phyloP scores from a whole-genome alignment of 2,113 vertebrate species.

The Pontoporia blainvillei region DNA sequence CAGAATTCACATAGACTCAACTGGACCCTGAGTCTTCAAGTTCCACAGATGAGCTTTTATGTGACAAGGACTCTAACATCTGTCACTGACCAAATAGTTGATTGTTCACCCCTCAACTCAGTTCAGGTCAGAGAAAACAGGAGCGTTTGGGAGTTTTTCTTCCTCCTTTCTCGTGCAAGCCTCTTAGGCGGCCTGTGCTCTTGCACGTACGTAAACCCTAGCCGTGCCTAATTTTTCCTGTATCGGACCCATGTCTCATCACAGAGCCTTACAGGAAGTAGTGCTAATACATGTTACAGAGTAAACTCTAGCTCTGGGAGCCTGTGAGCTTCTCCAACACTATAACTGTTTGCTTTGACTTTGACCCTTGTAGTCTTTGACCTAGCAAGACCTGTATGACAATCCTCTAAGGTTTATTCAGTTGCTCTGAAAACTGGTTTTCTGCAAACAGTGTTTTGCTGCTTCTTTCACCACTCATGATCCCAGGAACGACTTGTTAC shows the following conservation, averaged over 20 bases:
- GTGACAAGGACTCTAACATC: not conserved
- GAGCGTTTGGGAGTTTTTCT: not conserved
- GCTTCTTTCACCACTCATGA: not conserved
- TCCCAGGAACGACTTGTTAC: constrained; percentile 45
- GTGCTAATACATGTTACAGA: not conserved
- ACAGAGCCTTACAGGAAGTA: not conserved
- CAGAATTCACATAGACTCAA: not conserved
- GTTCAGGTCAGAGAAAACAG: not conserved
- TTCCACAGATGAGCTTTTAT: not conserved
- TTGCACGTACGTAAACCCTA: not conserved
- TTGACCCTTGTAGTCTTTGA: not conserved
- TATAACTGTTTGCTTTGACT: not conserved
- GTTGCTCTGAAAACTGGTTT: constrained; percentile 19
- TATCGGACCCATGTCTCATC: not conserved
- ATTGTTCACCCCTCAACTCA: not conserved
- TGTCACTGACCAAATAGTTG: not conserved
- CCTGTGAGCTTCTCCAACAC: not conserved
- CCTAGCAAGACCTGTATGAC: not conserved
- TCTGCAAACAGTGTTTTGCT: not conserved
- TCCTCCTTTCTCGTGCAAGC: not conserved
- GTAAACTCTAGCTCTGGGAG: not conserved
- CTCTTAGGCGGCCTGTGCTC: not conserved
- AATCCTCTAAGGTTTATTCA: not conserved
- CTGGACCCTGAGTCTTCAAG: not conserved
- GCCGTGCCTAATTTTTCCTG: not conserved